Base-by-base conservation (phyloP, 2,888 invertebrate genomes). In the Caenorhabditis sinica region DNA sequence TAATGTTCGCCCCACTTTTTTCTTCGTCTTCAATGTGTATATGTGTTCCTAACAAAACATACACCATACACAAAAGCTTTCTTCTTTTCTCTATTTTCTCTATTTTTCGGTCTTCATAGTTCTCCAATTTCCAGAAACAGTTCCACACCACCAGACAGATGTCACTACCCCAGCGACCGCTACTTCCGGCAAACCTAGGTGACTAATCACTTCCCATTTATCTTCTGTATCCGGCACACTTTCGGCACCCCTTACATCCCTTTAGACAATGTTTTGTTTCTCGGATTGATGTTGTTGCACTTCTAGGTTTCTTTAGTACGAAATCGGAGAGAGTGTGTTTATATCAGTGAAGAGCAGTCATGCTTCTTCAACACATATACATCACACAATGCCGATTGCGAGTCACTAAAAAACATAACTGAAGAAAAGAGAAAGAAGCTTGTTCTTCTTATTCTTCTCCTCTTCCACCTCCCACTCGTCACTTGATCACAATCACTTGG, bases 331-430 rank as follows among this genome's bases (percentile, higher is more conserved):
- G n/a, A n/a, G n/a, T n/a, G 53, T 76, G 63, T 69, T 69, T 45
- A 76, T 76, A 69, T 75, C 71, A 76, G 69, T 75, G 75, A 82
- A 49, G 71, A 65, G 71, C 79, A 79, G 72, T 79, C 63, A 68
- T 56, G 56, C 56, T 51, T 25, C 68, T 36, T 25, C 68, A 53
- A 71, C 28, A 79, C 71, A n/a, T n/a, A 75, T 36, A 75, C 75
- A 75, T 51, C 56, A 40, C 28, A 69, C 76, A 76, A 1, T 61
- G 61, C 56, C 58, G 30, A n/a, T 63, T 28, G 66, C 68, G 69
- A 76, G 71, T 82, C 66, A 82, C 76, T 81, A 68, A 81, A 73
- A 80, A 81, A 81, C 79, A 79, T 79, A 79, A 79, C 71, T 79
- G 71, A 71, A 63, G 77, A 56, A 58, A 60, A 68, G 53, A 69